These are phyloP conservation scores for Siphlonurus alternatus DNA, from an alignment of 2,888 invertebrate species.

Conservation along the genomic window DNA sequence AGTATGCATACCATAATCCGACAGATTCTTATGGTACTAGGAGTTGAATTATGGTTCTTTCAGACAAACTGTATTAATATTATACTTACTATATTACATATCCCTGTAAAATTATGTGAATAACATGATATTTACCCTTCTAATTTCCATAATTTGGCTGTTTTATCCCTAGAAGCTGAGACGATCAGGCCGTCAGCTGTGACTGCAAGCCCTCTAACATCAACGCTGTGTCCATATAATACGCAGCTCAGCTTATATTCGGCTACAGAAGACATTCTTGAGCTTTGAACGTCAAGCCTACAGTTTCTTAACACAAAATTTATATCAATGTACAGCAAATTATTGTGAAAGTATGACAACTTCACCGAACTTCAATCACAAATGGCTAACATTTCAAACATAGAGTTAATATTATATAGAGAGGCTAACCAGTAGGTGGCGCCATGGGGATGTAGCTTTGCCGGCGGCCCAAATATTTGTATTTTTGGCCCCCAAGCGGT, in stretches of 20 bases:
- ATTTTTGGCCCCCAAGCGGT: too few species aligned
- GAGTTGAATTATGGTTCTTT: neutral
- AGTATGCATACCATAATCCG: neutral
- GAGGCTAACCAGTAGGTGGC: too few species aligned
- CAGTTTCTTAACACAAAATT: too few species aligned
- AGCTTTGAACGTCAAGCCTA: too few species aligned
- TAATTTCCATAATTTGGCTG: slow-evolving; percentile 71
- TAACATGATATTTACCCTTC: slow-evolving; percentile 36
- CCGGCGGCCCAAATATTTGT: too few species aligned
- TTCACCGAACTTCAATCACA: too few species aligned
- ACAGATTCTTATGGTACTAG: neutral
- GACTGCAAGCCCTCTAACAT: slow-evolving; percentile 61
- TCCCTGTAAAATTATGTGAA: slow-evolving; percentile 12
- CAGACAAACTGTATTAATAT: neutral
- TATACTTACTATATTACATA: neutral
- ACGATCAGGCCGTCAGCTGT: slow-evolving; percentile 52
- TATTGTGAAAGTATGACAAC: too few species aligned
- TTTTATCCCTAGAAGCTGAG: slow-evolving; percentile 78
- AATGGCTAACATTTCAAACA: too few species aligned
- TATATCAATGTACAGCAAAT: too few species aligned
- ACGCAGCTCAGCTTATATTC: slow-evolving; percentile 64
- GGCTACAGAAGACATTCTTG: neutral
- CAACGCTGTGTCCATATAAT: slow-evolving; percentile 63
- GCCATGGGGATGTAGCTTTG: too few species aligned
- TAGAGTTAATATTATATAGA: too few species aligned